Evolutionary conservation across 2,888 invertebrate species (phyloP).

Genomic region (Trachelus troglodyta): DNA sequence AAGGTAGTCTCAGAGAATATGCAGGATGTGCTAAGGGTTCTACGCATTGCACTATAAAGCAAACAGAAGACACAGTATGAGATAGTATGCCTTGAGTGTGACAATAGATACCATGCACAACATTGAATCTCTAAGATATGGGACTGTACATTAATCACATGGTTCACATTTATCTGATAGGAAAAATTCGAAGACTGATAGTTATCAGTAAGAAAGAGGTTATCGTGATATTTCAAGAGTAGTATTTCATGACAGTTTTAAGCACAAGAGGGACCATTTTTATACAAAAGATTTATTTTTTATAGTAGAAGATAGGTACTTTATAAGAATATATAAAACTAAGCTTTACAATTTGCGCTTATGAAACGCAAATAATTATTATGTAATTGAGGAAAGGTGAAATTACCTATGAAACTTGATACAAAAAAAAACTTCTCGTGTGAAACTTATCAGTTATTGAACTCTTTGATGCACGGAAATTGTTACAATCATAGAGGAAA

Average conservation of each 20-base stretch:
- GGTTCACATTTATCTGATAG: background rate
- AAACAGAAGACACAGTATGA: background rate
- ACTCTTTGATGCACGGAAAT: background rate
- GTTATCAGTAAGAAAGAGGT: background rate
- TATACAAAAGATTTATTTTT: background rate
- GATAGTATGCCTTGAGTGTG: background rate
- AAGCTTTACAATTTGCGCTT: background rate
- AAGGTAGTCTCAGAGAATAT: slow-evolving; percentile 72
- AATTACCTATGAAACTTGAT: background rate
- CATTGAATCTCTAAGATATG: background rate
- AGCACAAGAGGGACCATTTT: background rate
- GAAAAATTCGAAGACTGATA: background rate
- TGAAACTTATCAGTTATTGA: background rate
- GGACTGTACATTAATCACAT: background rate
- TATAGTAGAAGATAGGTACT: background rate
- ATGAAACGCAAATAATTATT: background rate
- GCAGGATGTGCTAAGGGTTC: slow-evolving; percentile 73
- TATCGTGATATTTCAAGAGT: background rate
- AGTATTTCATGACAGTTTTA: background rate
- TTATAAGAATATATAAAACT: background rate
- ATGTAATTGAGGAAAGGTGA: background rate
- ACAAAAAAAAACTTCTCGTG: background rate
- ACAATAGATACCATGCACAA: background rate
- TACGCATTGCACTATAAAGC: slow-evolving; percentile 68
- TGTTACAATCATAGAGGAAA: background rate